Percentiles rank a stretch among this genome's conserved stretches.
These are phyloP conservation scores for Pterostichus madidus DNA, from an alignment of 2,888 invertebrate species.

Conservation along the genomic window DNA sequence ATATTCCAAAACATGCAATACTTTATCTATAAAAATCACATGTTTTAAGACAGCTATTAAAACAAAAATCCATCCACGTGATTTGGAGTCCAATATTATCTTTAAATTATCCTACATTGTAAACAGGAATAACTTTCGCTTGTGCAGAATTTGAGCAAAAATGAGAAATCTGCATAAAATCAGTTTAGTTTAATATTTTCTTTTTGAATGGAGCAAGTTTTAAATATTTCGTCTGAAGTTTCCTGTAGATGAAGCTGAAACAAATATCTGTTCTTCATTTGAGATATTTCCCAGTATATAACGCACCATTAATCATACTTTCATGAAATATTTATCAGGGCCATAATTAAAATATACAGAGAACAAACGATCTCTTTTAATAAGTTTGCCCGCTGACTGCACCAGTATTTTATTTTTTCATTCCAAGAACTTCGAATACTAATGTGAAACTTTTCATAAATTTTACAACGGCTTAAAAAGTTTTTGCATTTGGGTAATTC, in stretches of 20 bases:
- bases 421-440: slow-evolving; percentile 57
- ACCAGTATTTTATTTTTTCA: slow-evolving; percentile 54
- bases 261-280: slow-evolving; percentile 52
- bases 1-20: too few species aligned
- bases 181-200: slow-evolving; percentile 21
- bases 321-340: slow-evolving; percentile 66
- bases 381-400: slow-evolving; percentile 60
- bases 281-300: slow-evolving; percentile 40
- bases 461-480: slow-evolving; percentile 44
- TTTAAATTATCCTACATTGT: too few species aligned
- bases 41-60: too few species aligned
- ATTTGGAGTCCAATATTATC: too few species aligned
- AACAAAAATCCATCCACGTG: too few species aligned
- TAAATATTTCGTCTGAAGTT: neutral
- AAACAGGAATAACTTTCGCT: too few species aligned
- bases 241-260: slow-evolving; percentile 1
- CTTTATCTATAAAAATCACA: too few species aligned
- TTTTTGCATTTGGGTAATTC: slow-evolving; percentile 26
- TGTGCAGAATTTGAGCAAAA: neutral
- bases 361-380: slow-evolving; percentile 64
- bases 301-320: slow-evolving; percentile 63
- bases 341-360: slow-evolving; percentile 65
- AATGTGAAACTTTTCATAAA: slow-evolving; percentile 63
- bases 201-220: slow-evolving; percentile 27
- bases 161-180: slow-evolving; percentile 15